These are phyloP conservation scores for Ictidomys tridecemlineatus DNA, from an alignment of 2,113 vertebrate species.

Conservation along the genomic window DNA sequence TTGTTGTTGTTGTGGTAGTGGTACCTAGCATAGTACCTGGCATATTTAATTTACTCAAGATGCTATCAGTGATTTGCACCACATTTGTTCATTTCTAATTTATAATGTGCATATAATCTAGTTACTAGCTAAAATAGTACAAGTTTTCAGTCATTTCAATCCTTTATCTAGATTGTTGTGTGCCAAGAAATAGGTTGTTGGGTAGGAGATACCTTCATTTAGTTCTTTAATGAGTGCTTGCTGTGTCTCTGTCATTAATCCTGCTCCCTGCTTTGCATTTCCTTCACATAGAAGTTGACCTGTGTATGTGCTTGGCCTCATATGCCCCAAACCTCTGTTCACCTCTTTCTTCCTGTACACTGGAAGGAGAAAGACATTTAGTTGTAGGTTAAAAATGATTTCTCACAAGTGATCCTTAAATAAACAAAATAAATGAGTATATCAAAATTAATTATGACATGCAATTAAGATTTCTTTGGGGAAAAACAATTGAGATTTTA, in stretches of 20 bases:
- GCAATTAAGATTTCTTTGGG: neutral
- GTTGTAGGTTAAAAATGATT: neutral
- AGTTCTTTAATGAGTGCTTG: fast-evolving
- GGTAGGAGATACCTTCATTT: neutral
- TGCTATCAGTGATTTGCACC: neutral
- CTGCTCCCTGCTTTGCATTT: too few species aligned
- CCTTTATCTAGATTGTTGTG: neutral
- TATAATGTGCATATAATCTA: neutral
- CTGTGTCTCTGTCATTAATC: fast-evolving
- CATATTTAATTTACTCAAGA: neutral
- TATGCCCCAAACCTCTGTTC: neutral
- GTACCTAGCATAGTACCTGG: neutral
- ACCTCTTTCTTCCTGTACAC: neutral
- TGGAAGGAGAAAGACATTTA: neutral
- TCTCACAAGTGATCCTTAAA: neutral
- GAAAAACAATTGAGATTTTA: neutral
- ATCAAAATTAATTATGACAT: neutral
- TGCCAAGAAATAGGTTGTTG: neutral
- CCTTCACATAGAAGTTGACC: neutral
- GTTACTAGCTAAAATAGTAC: neutral
- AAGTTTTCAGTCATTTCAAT: neutral
- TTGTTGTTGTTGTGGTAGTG: neutral
- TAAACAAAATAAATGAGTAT: neutral
- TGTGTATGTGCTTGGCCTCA: neutral
- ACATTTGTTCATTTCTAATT: conserved; percentile 11